Percentiles rank a stretch among this genome's conserved stretches.
These are phyloP conservation scores for Polyploca ridens DNA, from an alignment of 2,888 invertebrate genomes.

Conservation along the genomic window DNA sequence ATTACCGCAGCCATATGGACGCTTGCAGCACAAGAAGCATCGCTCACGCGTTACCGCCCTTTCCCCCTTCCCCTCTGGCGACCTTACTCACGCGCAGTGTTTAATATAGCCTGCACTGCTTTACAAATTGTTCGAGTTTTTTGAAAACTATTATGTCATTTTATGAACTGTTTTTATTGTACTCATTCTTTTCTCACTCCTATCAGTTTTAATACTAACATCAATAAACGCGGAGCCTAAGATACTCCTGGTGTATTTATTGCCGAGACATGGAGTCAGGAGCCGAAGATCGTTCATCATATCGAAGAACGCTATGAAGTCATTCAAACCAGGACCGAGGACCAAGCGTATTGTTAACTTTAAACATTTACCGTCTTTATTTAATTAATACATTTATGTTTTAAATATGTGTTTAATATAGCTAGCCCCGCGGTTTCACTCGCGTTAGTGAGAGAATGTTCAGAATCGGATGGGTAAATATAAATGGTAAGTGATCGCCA, in stretches of 20 bases:
- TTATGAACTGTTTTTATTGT: not conserved
- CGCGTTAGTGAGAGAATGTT: no score
- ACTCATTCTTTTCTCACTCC: not conserved
- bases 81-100: no score
- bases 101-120: no score
- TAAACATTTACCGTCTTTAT: not conserved
- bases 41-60: no score
- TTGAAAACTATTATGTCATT: no score
- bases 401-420: not conserved
- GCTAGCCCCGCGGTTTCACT: no score
- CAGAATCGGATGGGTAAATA: no score
- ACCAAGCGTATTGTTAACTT: not conserved
- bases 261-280: not conserved
- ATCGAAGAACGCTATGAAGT: not conserved
- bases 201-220: not conserved
- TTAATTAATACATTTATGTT: not conserved
- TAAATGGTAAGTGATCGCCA: no score
- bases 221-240: not conserved
- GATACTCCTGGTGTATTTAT: not conserved
- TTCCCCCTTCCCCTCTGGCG: no score
- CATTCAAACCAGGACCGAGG: not conserved
- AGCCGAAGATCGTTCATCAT: conserved; percentile 1
- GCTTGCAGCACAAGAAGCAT: no score
- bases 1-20: no score
- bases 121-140: no score